Conservation (phyloP, 2,113 vertebrate species). For the Sprattus sprattus region DNA sequence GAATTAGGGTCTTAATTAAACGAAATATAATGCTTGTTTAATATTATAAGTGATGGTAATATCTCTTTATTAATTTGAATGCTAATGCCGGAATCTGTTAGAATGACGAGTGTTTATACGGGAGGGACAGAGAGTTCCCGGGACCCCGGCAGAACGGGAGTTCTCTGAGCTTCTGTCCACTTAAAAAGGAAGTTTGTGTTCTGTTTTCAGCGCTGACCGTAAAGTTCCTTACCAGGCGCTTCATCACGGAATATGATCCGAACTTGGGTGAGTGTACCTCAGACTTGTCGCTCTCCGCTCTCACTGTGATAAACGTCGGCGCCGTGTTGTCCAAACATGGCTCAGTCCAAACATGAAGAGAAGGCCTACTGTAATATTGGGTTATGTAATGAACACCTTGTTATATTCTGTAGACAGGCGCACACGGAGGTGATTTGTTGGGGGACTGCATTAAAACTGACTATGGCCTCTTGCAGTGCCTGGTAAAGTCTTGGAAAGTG, state of each 20-base stretch:
- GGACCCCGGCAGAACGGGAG: not conserved
- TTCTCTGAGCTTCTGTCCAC: not conserved
- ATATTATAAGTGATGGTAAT: too few relatives aligned
- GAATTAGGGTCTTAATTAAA: too few relatives aligned
- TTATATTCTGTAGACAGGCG: not conserved
- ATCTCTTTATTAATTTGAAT: not conserved
- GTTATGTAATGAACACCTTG: not conserved
- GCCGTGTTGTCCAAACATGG: not conserved
- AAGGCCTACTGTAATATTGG: not conserved
- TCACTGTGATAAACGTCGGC: not conserved
- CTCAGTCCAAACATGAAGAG: not conserved
- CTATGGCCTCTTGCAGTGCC: not conserved
- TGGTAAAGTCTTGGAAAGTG: too few relatives aligned
- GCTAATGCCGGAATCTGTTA: not conserved
- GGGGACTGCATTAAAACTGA: not conserved
- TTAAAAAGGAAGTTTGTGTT: slow-evolving; percentile 39
- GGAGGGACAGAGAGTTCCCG: slow-evolving; percentile 23
- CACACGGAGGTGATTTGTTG: not conserved
- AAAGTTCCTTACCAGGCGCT: slow-evolving; percentile 91
- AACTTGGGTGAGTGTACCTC: slow-evolving; percentile 77
- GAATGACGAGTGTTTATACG: not conserved
- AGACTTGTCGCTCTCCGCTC: not conserved
- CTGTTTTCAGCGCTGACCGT: slow-evolving; percentile 80
- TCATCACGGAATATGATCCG: slow-evolving; percentile 92
- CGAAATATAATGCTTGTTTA: too few relatives aligned